A percentile compares a stretch with the other conserved stretches of the same genome.
Conservation (phyloP, 2,888 invertebrate genomes). For the Pycnomerus fuliginosus region DNA sequence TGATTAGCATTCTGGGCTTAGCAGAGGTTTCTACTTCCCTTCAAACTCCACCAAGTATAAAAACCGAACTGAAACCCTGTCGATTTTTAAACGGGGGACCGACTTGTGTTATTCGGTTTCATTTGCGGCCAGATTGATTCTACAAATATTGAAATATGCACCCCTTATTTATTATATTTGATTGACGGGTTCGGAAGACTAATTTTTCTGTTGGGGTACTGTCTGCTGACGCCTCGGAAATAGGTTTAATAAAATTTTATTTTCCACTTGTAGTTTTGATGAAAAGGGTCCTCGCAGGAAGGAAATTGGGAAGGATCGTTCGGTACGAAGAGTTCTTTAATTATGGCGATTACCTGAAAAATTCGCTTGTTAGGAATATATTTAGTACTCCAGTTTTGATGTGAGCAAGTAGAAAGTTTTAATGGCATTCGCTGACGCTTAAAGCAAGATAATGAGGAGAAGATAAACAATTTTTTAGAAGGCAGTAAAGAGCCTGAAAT, state of each 20-base stretch:
- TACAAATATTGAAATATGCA: slow-evolving; percentile 53
- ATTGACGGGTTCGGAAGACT: slow-evolving; percentile 48
- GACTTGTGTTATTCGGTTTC: slow-evolving; percentile 39
- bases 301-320: too few relatives aligned
- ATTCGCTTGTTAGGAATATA: slow-evolving; percentile 42
- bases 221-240: too few relatives aligned
- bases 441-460: slow-evolving; percentile 39
- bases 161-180: slow-evolving; percentile 51
- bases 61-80: slow-evolving; percentile 5
- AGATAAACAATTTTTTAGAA: slow-evolving; percentile 31
- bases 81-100: slow-evolving; percentile 22
- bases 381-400: slow-evolving; percentile 38
- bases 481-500: too few relatives aligned
- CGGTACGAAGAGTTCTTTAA: slow-evolving; percentile 31
- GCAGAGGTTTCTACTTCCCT: slow-evolving; percentile 19
- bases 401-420: slow-evolving; percentile 40
- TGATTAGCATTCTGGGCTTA: slow-evolving; percentile 28
- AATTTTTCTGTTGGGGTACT: slow-evolving; percentile 31
- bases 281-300: too few relatives aligned
- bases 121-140: slow-evolving; percentile 50
- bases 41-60: neutral
- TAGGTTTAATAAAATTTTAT: too few relatives aligned
- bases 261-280: too few relatives aligned
- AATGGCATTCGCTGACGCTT: slow-evolving; percentile 41
- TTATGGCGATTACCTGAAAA: slow-evolving; percentile 32